These are phyloP conservation scores for Cyanoramphus novaezelandiae DNA, from an alignment of 2,113 vertebrate species.

Conservation along the genomic window DNA sequence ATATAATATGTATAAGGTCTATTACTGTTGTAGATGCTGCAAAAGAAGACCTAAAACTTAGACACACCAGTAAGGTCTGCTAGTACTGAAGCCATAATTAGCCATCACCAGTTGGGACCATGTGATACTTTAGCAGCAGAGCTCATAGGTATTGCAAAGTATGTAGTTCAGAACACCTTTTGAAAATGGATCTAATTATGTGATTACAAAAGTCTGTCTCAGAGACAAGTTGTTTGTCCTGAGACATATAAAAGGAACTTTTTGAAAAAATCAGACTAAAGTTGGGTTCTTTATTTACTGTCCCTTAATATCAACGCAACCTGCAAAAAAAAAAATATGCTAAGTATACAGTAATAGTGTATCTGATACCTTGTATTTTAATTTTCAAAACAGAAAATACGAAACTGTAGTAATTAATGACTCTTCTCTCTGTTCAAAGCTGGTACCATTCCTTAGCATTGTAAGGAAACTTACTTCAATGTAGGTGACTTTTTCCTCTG, in stretches of 20 bases:
- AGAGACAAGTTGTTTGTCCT: not conserved
- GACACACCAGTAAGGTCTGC: not conserved
- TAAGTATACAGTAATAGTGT: not conserved
- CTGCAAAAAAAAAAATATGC: not conserved
- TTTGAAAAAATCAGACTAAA: not conserved
- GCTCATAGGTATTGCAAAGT: not conserved
- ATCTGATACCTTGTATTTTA: not conserved
- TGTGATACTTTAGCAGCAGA: not conserved
- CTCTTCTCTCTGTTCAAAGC: not conserved
- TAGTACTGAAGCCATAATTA: not conserved
- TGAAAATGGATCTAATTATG: not conserved
- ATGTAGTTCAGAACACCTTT: not conserved
- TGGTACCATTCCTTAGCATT: not conserved
- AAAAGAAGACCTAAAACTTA: not conserved
- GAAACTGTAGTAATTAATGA: not conserved
- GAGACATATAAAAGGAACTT: not conserved
- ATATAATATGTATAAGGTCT: rapidly evolving
- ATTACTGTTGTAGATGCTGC: not conserved
- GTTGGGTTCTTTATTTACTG: not conserved
- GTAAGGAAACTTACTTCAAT: not conserved
- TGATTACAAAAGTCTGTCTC: not conserved
- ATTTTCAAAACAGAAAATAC: not conserved
- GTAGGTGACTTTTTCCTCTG: not conserved
- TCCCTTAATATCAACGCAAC: not conserved
- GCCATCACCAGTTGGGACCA: not conserved